Evolutionary conservation across 2,888 invertebrate species (phyloP).

Genomic region (Eristalis pertinax): DNA sequence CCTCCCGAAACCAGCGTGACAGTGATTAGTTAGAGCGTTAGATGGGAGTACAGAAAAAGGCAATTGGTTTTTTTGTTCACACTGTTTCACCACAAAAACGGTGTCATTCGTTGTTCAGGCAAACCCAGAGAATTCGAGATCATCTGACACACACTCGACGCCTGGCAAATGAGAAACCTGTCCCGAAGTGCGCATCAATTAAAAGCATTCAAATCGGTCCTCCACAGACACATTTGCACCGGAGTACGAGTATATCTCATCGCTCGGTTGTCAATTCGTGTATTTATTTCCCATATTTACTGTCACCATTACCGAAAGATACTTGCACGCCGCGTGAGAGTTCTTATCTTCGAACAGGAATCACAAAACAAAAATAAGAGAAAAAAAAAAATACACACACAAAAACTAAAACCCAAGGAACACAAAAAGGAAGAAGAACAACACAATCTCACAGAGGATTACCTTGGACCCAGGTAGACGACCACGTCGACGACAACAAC

Average conservation of each 20-base stretch:
- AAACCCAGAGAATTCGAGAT: no score
- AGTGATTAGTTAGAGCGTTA: no score
- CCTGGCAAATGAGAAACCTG: background rate
- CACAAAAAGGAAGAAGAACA: background rate
- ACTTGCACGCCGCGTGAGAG: constrained; percentile 55
- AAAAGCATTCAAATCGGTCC: background rate
- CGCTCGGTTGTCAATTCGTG: constrained; percentile 21
- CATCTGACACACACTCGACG: background rate
- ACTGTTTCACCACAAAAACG: no score
- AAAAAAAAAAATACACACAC: background rate
- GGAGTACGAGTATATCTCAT: background rate
- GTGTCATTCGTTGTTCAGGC: no score
- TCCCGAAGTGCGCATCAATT: background rate
- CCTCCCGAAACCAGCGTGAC: no score
- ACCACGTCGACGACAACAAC: background rate
- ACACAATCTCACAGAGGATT: constrained; percentile 17
- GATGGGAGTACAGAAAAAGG: no score
- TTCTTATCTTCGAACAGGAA: constrained; percentile 40
- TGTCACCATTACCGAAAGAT: constrained; percentile 51
- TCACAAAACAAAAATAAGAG: constrained; percentile 1
- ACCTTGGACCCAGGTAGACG: constrained; percentile 35
- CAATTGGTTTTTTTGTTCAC: no score
- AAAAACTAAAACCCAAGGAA: background rate
- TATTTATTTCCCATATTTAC: constrained; percentile 48
- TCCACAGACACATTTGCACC: background rate